Conservation (phyloP, 2,113 vertebrate genomes). For the Oenanthe oenanthe region DNA sequence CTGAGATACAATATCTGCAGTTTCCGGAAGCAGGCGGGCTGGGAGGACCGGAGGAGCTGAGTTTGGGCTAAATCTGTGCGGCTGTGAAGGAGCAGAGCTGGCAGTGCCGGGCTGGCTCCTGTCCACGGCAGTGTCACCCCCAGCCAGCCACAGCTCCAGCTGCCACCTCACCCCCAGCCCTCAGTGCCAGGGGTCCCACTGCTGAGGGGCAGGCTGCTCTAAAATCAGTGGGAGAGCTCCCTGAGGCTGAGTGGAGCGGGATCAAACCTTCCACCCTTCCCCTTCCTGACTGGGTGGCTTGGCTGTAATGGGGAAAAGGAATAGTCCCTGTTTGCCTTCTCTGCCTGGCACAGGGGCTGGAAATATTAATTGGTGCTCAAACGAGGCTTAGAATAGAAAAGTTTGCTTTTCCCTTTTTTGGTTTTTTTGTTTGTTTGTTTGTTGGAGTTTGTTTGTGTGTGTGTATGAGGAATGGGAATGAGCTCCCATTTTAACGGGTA, state of each 20-base stretch:
- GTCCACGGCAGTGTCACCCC: background rate
- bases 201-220: rapidly evolving
- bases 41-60: constrained; percentile 24
- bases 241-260: background rate
- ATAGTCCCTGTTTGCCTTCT: background rate
- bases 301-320: background rate
- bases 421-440: background rate
- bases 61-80: constrained; percentile 13
- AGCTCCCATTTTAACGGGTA: background rate
- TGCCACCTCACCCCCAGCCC: rapidly evolving
- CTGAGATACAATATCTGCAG: constrained; percentile 37
- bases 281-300: background rate
- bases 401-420: background rate
- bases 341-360: background rate
- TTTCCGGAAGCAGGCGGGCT: constrained; percentile 48
- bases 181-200: background rate
- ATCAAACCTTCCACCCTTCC: background rate
- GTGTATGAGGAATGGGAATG: background rate
- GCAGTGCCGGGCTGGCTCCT: background rate
- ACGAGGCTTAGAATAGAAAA: background rate
- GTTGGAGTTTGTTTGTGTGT: background rate
- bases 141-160: background rate
- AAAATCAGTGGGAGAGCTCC: background rate
- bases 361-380: background rate
- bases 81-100: background rate